Conservation (phyloP, 2,797 vertebrate species). For the Agapornis canus region DNA sequence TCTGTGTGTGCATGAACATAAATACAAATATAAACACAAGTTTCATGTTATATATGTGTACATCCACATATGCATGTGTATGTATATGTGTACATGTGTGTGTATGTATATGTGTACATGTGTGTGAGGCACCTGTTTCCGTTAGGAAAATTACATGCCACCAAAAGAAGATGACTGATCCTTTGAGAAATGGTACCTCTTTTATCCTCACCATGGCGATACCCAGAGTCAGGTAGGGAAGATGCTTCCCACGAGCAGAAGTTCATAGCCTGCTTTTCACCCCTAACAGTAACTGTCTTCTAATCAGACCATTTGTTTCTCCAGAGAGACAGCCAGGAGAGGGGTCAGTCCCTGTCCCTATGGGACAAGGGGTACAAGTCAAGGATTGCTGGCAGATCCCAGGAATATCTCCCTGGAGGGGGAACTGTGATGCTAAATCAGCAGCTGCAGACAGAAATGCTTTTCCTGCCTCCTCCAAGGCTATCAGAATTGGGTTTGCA, state of each 20-base stretch:
- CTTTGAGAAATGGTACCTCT: not conserved
- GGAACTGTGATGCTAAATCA: not conserved
- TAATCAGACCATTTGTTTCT: not conserved
- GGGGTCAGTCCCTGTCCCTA: fast-evolving
- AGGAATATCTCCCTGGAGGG: not conserved
- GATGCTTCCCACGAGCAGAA: not conserved
- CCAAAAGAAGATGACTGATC: not conserved
- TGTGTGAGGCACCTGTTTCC: not conserved
- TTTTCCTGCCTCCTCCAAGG: not conserved
- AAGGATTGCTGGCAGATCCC: not conserved
- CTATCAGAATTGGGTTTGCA: not conserved
- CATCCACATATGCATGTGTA: fast-evolving
- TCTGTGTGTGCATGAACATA: not conserved
- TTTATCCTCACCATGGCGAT: fast-evolving
- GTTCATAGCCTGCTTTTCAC: not conserved
- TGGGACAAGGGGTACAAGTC: not conserved
- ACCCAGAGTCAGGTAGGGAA: not conserved
- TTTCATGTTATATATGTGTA: not conserved
- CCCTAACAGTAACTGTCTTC: not conserved
- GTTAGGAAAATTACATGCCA: not conserved
- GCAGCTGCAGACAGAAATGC: not conserved
- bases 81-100: no score
- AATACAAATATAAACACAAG: not conserved
- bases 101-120: no score
- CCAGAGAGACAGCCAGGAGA: not conserved